phyloP scores from a whole-genome alignment of 1,140 invertebrate genomes.

The Trichonephila clavipes region DNA sequence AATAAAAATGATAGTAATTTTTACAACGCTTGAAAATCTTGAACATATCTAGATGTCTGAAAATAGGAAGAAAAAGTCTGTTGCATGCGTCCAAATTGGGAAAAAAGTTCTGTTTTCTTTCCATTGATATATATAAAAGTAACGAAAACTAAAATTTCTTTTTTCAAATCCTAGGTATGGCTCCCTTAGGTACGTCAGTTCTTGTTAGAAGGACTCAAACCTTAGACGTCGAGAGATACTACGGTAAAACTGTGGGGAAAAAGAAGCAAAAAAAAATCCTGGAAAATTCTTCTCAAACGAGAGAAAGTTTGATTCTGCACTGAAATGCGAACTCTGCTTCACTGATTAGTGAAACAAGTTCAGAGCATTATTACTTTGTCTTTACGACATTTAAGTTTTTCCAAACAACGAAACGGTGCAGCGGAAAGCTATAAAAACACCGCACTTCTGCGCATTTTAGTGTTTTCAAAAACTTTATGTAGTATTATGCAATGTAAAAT shows the following conservation, averaged over 20 bases:
- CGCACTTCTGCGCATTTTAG: neutral
- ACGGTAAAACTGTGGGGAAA: neutral
- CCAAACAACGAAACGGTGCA: neutral
- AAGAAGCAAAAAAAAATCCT: neutral
- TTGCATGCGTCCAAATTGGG: neutral
- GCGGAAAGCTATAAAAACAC: neutral
- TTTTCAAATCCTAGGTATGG: neutral
- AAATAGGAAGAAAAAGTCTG: neutral
- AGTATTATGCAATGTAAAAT: neutral
- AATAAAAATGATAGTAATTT: neutral
- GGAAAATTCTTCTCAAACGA: neutral
- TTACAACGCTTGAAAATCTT: neutral
- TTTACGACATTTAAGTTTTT: conserved; percentile 24
- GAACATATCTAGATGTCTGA: neutral
- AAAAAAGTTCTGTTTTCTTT: neutral
- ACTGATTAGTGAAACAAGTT: neutral
- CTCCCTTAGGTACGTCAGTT: neutral
- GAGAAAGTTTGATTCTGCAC: neutral
- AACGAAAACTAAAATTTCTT: neutral
- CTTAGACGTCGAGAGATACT: neutral
- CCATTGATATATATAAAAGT: conserved; percentile 1
- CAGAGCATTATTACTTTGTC: neutral
- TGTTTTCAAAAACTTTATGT: neutral
- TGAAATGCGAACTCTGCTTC: neutral
- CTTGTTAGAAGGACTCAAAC: conserved; percentile 22